phyloP scores from a whole-genome alignment of 2,797 vertebrate species.

The Zalophus californianus region DNA sequence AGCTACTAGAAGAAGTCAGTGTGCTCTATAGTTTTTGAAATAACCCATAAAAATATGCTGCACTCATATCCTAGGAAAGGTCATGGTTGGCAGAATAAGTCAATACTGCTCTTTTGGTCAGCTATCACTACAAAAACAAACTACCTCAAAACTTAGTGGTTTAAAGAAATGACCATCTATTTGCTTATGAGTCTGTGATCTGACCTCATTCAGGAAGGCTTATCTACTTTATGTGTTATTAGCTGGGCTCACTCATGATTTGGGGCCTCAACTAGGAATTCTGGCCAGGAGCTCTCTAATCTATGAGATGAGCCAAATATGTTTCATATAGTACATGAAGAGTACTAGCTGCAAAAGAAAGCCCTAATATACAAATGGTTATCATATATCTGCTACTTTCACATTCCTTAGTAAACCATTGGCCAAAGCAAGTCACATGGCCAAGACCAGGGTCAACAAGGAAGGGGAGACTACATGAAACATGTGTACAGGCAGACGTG shows the following conservation, averaged over 20 bases:
- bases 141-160: background rate
- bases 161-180: background rate
- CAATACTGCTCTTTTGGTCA: background rate
- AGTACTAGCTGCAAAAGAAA: background rate
- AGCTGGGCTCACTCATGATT: background rate
- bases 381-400: background rate
- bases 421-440: background rate
- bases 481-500: background rate
- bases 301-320: background rate
- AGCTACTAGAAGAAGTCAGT: background rate
- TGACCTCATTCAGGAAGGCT: background rate
- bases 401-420: background rate
- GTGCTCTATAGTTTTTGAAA: constrained; percentile 15
- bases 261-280: background rate
- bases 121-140: background rate
- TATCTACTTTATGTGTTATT: background rate
- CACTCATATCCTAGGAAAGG: background rate
- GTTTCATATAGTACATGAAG: background rate
- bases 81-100: background rate
- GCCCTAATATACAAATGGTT: background rate
- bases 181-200: background rate
- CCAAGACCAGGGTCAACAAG: background rate
- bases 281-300: background rate
- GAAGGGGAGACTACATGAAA: background rate
- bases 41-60: background rate